A percentile compares a stretch with the other conserved stretches of the same genome.
phyloP scores from a whole-genome alignment of 2,888 invertebrate species.

The Archips xylosteana region DNA sequence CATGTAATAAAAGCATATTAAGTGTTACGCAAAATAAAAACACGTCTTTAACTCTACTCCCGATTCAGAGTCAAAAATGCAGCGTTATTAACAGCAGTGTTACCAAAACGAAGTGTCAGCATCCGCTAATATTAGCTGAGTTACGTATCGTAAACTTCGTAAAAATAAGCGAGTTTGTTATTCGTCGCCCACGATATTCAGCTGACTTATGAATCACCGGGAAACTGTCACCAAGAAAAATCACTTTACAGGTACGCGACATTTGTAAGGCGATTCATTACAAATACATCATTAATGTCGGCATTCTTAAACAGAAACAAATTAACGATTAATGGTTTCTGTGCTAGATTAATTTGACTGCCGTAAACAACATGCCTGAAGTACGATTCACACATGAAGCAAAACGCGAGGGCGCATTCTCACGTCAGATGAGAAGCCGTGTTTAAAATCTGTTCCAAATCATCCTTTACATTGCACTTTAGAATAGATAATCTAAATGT shows the following conservation, averaged over 20 bases:
- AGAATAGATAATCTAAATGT: neutral
- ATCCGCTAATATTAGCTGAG: slow-evolving; percentile 63
- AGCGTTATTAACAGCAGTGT: slow-evolving; percentile 29
- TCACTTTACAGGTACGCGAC: slow-evolving; percentile 61
- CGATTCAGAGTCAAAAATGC: slow-evolving; percentile 32
- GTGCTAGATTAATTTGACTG: slow-evolving; percentile 3
- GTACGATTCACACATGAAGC: slow-evolving; percentile 18
- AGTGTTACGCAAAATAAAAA: slow-evolving; percentile 36
- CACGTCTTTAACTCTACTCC: slow-evolving; percentile 15
- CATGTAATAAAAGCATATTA: slow-evolving; percentile 26
- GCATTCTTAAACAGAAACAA: slow-evolving; percentile 23
- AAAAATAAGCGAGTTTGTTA: slow-evolving; percentile 70
- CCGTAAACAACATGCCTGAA: slow-evolving; percentile 24
- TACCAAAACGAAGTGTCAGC: slow-evolving; percentile 48
- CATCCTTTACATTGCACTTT: slow-evolving; percentile 1
- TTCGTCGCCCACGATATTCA: slow-evolving; percentile 67
- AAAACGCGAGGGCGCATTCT: slow-evolving; percentile 8
- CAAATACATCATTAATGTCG: slow-evolving; percentile 26
- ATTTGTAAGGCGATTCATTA: slow-evolving; percentile 41
- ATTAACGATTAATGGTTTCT: slow-evolving; percentile 45
- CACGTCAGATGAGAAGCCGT: neutral
- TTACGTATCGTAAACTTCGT: slow-evolving; percentile 69
- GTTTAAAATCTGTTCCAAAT: neutral
- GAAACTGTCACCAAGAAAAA: slow-evolving; percentile 58
- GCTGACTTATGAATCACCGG: slow-evolving; percentile 62